Evolutionary conservation across 2,797 vertebrate species (phyloP).

Genomic region (Capromys pilorides): DNA sequence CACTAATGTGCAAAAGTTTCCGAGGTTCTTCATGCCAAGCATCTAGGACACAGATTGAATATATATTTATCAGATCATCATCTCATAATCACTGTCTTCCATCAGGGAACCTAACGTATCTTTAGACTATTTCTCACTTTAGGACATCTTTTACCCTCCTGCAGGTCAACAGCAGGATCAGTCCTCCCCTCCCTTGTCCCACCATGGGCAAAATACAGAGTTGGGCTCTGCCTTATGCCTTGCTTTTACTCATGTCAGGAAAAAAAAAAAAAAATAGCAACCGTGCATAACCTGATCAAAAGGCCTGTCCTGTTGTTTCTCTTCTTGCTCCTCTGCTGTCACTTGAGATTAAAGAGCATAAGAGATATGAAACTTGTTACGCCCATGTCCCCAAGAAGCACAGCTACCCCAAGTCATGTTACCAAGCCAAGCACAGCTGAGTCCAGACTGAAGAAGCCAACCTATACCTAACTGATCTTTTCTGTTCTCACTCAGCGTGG

Average conservation of each 20-base stretch:
- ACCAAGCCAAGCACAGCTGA: neutral
- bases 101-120: neutral
- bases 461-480: neutral
- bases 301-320: neutral
- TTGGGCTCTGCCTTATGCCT: neutral
- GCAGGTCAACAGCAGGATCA: neutral
- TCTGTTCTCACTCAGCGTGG: neutral
- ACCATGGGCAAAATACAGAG: neutral
- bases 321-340: neutral
- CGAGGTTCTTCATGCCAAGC: neutral
- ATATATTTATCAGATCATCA: neutral
- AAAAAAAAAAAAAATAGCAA: conserved; percentile 7
- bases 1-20: neutral
- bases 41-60: neutral
- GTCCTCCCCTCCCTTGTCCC: neutral
- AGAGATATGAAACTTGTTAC: neutral
- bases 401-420: neutral
- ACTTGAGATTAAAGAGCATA: neutral
- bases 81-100: neutral
- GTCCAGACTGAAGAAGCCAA: neutral
- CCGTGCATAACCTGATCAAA: neutral
- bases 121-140: neutral
- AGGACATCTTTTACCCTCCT: neutral
- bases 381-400: neutral
- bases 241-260: neutral